Conservation (phyloP, 1,140 invertebrate species). For the Melipona quadrifasciata region DNA sequence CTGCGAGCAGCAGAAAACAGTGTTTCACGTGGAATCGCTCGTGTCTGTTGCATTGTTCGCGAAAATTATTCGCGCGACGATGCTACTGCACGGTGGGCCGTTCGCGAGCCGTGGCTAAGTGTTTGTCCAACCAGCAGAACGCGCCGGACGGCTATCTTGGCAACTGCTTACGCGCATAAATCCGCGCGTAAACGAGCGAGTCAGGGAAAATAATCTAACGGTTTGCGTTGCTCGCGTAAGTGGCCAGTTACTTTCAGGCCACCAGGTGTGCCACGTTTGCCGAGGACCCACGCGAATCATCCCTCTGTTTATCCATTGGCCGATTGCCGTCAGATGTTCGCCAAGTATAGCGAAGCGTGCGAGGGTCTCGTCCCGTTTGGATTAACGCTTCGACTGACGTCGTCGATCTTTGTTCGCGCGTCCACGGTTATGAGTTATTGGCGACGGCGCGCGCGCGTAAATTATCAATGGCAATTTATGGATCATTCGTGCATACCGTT, state of each 20-base stretch:
- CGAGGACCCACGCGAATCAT: not conserved
- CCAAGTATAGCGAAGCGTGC: not conserved
- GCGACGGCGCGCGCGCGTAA: accelerated
- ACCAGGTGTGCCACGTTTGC: conserved; percentile 20
- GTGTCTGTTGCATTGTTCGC: conserved; percentile 24
- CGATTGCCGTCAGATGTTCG: conserved; percentile 17
- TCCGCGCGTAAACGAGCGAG: conserved; percentile 7
- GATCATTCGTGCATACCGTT: not conserved
- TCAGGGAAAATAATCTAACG: conserved; percentile 44
- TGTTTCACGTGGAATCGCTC: not conserved
- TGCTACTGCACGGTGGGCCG: not conserved
- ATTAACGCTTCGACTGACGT: not conserved
- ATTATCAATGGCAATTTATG: not conserved
- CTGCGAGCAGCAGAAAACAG: not conserved
- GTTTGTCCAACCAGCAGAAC: conserved; percentile 22
- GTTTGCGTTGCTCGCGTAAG: not conserved
- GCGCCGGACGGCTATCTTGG: conserved; percentile 25
- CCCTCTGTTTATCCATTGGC: not conserved
- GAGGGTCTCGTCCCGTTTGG: not conserved
- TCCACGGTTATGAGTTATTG: not conserved
- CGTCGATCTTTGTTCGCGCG: conserved; percentile 6
- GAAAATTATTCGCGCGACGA: conserved; percentile 20
- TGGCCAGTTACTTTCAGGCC: not conserved
- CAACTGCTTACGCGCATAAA: conserved; percentile 36
- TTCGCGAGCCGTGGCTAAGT: conserved; percentile 7